Conservation (phyloP, 2,888 invertebrate species). For the Congeria kusceri region DNA sequence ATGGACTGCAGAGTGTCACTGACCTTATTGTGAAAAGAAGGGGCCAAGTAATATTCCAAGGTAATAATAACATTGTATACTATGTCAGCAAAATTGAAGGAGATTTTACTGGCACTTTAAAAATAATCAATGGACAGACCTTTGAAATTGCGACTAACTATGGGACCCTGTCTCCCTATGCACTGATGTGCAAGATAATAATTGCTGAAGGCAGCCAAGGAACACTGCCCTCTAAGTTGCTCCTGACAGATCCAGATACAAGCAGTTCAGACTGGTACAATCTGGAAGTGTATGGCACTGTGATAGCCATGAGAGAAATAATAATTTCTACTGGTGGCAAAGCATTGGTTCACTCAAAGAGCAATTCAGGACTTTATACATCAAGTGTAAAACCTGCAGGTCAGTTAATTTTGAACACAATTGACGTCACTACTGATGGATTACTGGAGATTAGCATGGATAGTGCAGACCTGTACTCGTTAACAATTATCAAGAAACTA, state of each 20-base stretch:
- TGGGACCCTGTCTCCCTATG: conserved; percentile 71
- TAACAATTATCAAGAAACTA: conserved; percentile 57
- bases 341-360: conserved; percentile 59
- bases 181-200: conserved; percentile 65
- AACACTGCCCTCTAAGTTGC: conserved; percentile 69
- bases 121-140: conserved; percentile 52
- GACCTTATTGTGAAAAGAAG: conserved; percentile 54
- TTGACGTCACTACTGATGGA: conserved; percentile 70
- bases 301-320: conserved; percentile 67
- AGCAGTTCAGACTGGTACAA: conserved; percentile 57
- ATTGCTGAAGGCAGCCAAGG: conserved; percentile 54
- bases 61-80: conserved; percentile 15
- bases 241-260: conserved; percentile 65
- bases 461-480: conserved; percentile 46
- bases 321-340: conserved; percentile 67
- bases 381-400: conserved; percentile 56
- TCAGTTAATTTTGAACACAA: conserved; percentile 62
- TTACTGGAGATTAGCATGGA: conserved; percentile 63
- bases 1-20: conserved; percentile 38
- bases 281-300: conserved; percentile 65
- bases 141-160: conserved; percentile 69
- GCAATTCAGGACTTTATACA: conserved; percentile 57
- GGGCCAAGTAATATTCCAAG: conserved; percentile 49
- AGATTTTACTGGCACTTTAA: conserved; percentile 67
- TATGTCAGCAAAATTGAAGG: conserved; percentile 66